These are phyloP conservation scores for Herpailurus yagouaroundi DNA, from an alignment of 2,113 vertebrate genomes.

Conservation along the genomic window DNA sequence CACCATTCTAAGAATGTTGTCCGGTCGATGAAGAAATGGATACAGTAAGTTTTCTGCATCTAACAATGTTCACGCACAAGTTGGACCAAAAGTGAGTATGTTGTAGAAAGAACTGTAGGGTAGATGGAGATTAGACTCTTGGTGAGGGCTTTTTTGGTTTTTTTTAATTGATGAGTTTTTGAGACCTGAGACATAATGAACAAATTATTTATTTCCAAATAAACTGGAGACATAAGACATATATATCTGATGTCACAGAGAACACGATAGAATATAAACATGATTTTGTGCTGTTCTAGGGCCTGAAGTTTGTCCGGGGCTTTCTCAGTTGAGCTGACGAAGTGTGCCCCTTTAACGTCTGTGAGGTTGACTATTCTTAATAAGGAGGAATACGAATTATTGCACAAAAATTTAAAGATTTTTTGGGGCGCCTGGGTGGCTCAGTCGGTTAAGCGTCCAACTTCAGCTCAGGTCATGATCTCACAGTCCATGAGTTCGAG, in stretches of 20 bases:
- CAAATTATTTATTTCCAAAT: slow-evolving; percentile 1
- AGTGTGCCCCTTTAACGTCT: background rate
- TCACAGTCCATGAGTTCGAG: too few relatives aligned
- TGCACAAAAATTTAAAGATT: background rate
- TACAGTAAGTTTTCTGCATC: background rate
- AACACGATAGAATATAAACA: background rate
- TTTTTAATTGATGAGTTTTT: background rate
- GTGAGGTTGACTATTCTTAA: background rate
- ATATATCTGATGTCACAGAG: background rate
- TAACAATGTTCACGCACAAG: background rate
- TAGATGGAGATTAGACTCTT: background rate
- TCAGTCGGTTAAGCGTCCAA: too few relatives aligned
- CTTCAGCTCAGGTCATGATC: too few relatives aligned
- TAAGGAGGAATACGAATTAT: background rate
- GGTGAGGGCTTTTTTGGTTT: background rate
- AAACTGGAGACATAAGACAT: background rate
- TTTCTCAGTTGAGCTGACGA: background rate
- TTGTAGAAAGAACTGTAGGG: background rate
- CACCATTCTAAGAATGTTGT: background rate
- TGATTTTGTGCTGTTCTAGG: background rate
- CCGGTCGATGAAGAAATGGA: background rate
- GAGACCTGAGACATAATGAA: background rate
- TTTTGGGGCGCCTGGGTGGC: background rate
- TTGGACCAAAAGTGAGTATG: background rate
- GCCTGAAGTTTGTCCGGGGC: background rate